These are phyloP conservation scores for Calliphora vicina DNA, from an alignment of 1,140 invertebrate genomes.

Conservation along the genomic window DNA sequence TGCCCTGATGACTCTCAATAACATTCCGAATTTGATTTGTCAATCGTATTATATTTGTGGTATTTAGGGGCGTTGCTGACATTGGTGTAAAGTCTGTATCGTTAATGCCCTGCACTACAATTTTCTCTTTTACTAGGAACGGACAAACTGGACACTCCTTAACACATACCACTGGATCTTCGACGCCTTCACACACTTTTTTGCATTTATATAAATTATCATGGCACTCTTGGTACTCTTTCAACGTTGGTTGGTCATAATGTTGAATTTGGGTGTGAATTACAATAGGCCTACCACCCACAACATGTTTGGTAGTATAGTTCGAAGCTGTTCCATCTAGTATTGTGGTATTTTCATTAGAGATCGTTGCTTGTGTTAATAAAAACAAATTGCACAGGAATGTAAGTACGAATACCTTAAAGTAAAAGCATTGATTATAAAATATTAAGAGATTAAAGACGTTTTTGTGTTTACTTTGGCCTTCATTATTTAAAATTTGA, in stretches of 20 bases:
- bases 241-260: constrained; percentile 52
- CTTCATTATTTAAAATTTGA: not conserved
- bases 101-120: constrained; percentile 55
- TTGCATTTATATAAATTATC: constrained; percentile 46
- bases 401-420: not conserved
- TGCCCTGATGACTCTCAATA: constrained; percentile 47
- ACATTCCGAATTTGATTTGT: constrained; percentile 57
- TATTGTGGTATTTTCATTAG: not conserved
- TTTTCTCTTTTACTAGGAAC: constrained; percentile 47
- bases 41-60: constrained; percentile 54
- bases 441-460: no score
- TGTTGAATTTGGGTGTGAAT: constrained; percentile 51
- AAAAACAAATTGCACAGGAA: not conserved
- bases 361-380: not conserved
- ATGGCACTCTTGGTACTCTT: constrained; percentile 52
- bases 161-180: constrained; percentile 36
- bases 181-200: constrained; percentile 13
- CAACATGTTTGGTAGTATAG: not conserved
- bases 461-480: not conserved
- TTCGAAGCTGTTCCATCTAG: not conserved
- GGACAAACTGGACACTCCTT: constrained; percentile 51
- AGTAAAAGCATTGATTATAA: no score
- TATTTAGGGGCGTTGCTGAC: constrained; percentile 42
- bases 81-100: constrained; percentile 45
- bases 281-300: constrained; percentile 42